A percentile compares a stretch with the other conserved stretches of the same genome.
phyloP scores from a whole-genome alignment of 2,113 vertebrate genomes.

The Bufo bufo region DNA sequence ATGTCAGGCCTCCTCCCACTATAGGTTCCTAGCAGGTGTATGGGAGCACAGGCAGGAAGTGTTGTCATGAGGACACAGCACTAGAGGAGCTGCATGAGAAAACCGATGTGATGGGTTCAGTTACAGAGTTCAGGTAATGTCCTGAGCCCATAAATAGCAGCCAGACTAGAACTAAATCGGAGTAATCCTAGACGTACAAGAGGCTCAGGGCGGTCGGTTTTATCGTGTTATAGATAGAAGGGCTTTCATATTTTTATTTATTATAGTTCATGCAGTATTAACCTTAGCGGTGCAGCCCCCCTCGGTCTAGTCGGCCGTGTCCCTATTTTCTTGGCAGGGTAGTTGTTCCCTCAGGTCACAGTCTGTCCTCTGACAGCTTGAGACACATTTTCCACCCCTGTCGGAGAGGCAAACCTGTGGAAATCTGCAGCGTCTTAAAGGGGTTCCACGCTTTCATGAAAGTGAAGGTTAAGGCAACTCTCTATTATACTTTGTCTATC shows the following conservation, averaged over 20 bases:
- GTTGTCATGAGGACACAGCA: neutral
- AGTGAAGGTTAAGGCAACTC: too few relatives aligned
- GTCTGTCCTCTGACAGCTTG: neutral
- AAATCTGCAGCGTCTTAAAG: neutral
- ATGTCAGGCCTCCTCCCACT: too few relatives aligned
- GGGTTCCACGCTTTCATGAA: neutral
- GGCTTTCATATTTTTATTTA: constrained; percentile 4
- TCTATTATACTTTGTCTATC: too few relatives aligned
- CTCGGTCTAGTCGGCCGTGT: neutral
- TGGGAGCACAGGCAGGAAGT: neutral
- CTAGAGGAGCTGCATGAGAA: neutral
- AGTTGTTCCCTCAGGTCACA: neutral
- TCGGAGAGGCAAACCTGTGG: neutral
- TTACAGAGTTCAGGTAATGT: constrained; percentile 24
- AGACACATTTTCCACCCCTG: neutral
- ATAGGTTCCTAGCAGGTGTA: too few relatives aligned
- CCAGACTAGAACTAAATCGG: constrained; percentile 15
- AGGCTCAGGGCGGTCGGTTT: neutral
- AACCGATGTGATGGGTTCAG: neutral
- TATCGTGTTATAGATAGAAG: constrained; percentile 13
- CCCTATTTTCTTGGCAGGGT: neutral
- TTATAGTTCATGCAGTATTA: neutral
- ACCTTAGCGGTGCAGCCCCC: neutral
- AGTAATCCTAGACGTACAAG: constrained; percentile 1
- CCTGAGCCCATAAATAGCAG: constrained; percentile 8